These are phyloP conservation scores for Eurystomus gularis DNA, from an alignment of 2,113 vertebrate genomes.

Conservation along the genomic window DNA sequence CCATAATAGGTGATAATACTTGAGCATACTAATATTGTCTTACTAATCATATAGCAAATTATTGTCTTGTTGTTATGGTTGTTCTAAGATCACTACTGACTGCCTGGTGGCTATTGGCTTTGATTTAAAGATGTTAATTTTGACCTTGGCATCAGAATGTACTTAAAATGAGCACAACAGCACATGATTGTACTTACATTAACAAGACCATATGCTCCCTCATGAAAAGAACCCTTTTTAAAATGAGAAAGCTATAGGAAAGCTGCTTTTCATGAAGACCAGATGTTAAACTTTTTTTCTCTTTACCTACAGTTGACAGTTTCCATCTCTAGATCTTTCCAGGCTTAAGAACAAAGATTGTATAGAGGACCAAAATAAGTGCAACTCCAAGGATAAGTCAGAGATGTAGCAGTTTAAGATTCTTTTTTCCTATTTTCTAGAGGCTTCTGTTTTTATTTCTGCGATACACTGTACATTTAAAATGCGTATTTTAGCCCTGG, in stretches of 20 bases:
- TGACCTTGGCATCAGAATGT: not conserved
- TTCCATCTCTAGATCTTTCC: not conserved
- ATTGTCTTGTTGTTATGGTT: not conserved
- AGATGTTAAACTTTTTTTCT: not conserved
- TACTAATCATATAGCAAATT: not conserved
- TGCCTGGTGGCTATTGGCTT: not conserved
- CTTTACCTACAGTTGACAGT: not conserved
- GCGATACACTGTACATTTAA: not conserved
- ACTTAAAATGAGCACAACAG: not conserved
- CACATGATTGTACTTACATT: not conserved
- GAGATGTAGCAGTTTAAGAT: not conserved
- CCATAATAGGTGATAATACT: not conserved
- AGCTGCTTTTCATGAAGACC: not conserved
- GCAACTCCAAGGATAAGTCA: not conserved
- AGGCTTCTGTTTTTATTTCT: not conserved
- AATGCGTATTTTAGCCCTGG: not conserved
- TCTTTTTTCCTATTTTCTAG: not conserved
- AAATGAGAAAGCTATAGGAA: not conserved
- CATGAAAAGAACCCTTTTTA: not conserved
- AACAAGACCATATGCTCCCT: not conserved
- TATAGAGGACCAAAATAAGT: not conserved
- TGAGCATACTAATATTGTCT: not conserved
- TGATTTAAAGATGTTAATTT: not conserved
- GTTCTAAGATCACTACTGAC: not conserved
- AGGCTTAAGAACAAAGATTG: not conserved